A percentile compares a stretch with the other conserved stretches of the same genome.
phyloP scores from a whole-genome alignment of 2,797 vertebrate genomes.

The Vespertilio murinus region DNA sequence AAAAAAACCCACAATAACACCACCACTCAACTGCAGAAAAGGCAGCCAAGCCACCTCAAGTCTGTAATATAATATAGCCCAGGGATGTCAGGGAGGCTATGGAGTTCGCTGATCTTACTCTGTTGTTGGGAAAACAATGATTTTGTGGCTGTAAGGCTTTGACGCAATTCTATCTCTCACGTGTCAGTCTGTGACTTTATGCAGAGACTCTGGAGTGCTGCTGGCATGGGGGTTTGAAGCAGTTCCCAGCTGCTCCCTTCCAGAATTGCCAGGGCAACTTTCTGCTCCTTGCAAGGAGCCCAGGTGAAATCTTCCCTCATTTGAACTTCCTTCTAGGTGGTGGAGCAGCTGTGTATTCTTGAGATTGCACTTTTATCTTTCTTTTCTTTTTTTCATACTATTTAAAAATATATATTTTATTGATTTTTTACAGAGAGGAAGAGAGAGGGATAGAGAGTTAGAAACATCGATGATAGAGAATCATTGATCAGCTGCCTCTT shows the following conservation, averaged over 20 bases:
- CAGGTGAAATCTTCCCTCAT: background rate
- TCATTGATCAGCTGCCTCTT: no score
- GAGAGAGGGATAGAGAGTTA: no score
- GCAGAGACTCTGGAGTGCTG: background rate
- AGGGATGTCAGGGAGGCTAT: background rate
- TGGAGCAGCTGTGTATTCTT: background rate
- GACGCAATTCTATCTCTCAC: background rate
- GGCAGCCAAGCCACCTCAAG: background rate
- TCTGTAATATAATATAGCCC: background rate
- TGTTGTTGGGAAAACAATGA: background rate
- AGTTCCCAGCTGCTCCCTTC: background rate
- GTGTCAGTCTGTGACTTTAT: background rate
- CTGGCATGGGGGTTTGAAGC: background rate
- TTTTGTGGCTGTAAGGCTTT: conserved; percentile 3
- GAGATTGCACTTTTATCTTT: background rate
- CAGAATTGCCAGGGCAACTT: conserved; percentile 27
- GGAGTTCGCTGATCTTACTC: background rate
- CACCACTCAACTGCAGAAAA: background rate
- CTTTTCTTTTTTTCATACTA: no score
- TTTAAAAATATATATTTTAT: no score
- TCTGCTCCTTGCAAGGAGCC: background rate
- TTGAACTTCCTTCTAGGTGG: background rate
- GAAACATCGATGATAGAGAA: no score
- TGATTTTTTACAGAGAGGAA: no score
- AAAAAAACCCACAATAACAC: background rate